Evolutionary conservation across 2,113 vertebrate genomes (phyloP), one percentile per base, ranked within the genome.

Genomic region (Lepus europaeus): DNA sequence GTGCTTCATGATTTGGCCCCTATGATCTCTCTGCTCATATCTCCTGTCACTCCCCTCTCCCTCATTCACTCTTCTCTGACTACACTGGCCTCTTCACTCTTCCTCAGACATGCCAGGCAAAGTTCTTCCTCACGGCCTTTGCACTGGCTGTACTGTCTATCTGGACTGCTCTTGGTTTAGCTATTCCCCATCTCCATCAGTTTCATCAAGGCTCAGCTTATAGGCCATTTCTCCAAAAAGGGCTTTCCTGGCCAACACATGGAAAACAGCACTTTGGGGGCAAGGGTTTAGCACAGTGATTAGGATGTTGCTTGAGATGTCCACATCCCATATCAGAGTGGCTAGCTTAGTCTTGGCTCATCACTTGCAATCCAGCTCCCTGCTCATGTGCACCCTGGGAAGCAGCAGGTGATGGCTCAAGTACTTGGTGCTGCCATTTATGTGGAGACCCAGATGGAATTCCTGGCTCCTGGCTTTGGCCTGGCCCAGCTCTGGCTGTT

Each of bases 191-290:
- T 29, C 39, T 93, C 19, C 31, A 83, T 88, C 68, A 69, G 33
- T 80, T 94, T 76, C 70, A 39, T 87, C 51, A 22, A 33, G 33
- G 63, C 79, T 96, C 84, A 39, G 31, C 49, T 94, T 94, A 56
- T 87, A 27, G 68, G 93, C 53, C 53, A 68, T 80, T 93, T 76
- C 61, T 88, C 74, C 84, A 33, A 51, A 81, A 70, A 89, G n/a
- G 20, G 80, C 85, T 96, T 87, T 53, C 61, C 69, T 90, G 74
- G 56, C 19, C 11, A 61, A 78, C 33, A 53, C 36, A 76, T 91
- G 11, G 83, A 72, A 94, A 87, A 89, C 51, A 80, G 56, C 36
- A 68, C 74, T 39, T 90, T 93, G 14, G 56, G 56, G 56, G 56
- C 13, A 59, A 59, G 17, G 14, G 56, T 19, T 59, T 19, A 59